These are phyloP conservation scores for Polietes domitor DNA, from an alignment of 2,888 invertebrate genomes.

Conservation along the genomic window DNA sequence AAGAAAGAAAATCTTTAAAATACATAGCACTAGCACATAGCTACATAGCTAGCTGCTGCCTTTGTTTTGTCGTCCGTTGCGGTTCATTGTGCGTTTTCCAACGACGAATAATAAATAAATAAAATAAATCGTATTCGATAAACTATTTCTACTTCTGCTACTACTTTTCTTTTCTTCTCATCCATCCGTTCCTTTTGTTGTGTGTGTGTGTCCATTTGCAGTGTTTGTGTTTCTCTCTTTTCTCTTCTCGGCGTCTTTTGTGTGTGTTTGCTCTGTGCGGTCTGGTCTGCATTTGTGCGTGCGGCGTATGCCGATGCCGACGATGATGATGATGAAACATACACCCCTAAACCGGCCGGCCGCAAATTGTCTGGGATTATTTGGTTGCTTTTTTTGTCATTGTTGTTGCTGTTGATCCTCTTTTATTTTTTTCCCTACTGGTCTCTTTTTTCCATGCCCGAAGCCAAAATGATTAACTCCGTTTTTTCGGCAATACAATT, in stretches of 20 bases:
- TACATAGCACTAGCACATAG: too few relatives aligned
- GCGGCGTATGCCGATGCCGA: background rate
- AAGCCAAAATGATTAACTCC: too few relatives aligned
- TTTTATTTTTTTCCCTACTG: background rate
- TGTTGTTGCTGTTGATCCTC: background rate
- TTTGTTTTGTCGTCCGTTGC: background rate
- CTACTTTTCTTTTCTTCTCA: conserved; percentile 1
- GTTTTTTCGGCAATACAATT: too few relatives aligned
- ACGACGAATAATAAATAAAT: background rate
- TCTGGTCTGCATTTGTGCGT: conserved; percentile 46
- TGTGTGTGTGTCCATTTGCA: background rate
- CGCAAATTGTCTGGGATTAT: conserved; percentile 34
- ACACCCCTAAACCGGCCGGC: conserved; percentile 44
- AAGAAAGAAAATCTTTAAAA: background rate
- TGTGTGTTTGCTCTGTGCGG: background rate
- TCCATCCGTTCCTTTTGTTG: background rate
- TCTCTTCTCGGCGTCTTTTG: background rate
- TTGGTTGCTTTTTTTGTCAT: conserved; percentile 19
- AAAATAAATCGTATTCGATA: conserved; percentile 7
- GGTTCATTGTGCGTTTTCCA: background rate
- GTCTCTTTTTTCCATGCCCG: conserved; percentile 40
- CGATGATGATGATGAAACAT: background rate
- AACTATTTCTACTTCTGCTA: too few relatives aligned
- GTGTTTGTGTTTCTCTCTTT: background rate
- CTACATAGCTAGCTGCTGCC: too few relatives aligned